Percentiles rank a stretch among this genome's conserved stretches.
Conservation (phyloP, 2,888 invertebrate species). For the Lithophane socia region DNA sequence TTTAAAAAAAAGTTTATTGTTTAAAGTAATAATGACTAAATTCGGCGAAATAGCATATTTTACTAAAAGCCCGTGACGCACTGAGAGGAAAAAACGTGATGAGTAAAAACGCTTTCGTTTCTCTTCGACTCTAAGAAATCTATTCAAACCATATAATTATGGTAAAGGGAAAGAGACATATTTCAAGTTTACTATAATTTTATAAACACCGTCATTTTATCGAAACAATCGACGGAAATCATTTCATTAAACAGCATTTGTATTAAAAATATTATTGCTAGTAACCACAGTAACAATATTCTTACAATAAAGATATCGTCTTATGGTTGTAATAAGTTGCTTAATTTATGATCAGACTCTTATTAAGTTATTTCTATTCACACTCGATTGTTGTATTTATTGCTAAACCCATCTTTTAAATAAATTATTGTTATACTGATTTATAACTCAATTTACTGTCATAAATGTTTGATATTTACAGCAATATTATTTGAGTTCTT, state of each 20-base stretch:
- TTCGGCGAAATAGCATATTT: background rate
- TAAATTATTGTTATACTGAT: background rate
- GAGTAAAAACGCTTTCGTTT: background rate
- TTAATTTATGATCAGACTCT: constrained; percentile 17
- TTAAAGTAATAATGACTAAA: too few relatives aligned
- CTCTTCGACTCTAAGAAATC: background rate
- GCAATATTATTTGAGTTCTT: background rate
- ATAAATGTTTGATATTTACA: background rate
- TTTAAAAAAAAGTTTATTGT: too few relatives aligned
- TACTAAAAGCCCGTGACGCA: background rate
- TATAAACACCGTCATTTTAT: background rate
- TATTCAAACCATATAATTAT: background rate
- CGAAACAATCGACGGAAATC: constrained; percentile 49
- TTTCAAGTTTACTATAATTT: background rate
- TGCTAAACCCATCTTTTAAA: background rate
- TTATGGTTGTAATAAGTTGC: background rate
- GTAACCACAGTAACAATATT: constrained; percentile 1
- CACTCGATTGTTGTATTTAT: background rate
- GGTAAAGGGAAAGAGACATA: background rate
- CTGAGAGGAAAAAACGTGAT: background rate
- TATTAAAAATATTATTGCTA: constrained; percentile 26
- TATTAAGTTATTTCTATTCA: background rate
- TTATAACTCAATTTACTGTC: background rate
- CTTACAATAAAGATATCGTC: constrained; percentile 8
- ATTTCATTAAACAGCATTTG: constrained; percentile 31